Conservation (phyloP, 2,797 vertebrate species). For the Dicrostonyx torquatus region DNA sequence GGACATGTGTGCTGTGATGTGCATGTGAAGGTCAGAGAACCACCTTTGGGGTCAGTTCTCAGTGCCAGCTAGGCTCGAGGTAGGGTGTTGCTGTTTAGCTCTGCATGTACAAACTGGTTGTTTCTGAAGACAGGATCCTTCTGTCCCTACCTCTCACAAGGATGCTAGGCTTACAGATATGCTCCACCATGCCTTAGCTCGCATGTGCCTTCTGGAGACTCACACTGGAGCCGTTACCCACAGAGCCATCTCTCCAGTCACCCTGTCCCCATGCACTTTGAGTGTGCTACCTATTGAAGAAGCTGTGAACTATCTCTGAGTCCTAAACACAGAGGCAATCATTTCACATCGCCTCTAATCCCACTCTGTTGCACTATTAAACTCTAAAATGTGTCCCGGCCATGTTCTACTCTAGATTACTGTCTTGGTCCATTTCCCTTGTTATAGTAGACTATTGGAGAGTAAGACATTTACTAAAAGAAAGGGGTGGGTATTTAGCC, state of each 20-base stretch:
- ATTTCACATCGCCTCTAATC: not conserved
- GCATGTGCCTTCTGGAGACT: not conserved
- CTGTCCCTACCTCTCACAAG: not conserved
- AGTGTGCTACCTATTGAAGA: not conserved
- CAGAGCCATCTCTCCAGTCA: not conserved
- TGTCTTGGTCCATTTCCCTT: not conserved
- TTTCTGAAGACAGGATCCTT: not conserved
- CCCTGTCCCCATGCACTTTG: not conserved
- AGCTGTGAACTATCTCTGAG: not conserved
- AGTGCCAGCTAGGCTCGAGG: not conserved
- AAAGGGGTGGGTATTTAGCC: not conserved
- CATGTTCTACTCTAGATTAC: not conserved
- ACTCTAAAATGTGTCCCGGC: conserved; percentile 21
- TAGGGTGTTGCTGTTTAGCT: not conserved
- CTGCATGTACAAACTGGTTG: not conserved
- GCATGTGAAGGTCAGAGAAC: not conserved
- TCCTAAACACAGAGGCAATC: not conserved
- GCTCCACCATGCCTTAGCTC: not conserved
- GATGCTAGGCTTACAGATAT: not conserved
- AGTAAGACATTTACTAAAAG: not conserved
- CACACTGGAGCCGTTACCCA: not conserved
- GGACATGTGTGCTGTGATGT: not conserved
- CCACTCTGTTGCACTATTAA: not conserved
- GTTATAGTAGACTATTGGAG: not conserved
- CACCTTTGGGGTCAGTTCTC: not conserved